Percentiles rank a stretch among this genome's conserved stretches.
Evolutionary conservation across 2,113 vertebrate genomes (phyloP).

Genomic region (Eubucco bourcierii): DNA sequence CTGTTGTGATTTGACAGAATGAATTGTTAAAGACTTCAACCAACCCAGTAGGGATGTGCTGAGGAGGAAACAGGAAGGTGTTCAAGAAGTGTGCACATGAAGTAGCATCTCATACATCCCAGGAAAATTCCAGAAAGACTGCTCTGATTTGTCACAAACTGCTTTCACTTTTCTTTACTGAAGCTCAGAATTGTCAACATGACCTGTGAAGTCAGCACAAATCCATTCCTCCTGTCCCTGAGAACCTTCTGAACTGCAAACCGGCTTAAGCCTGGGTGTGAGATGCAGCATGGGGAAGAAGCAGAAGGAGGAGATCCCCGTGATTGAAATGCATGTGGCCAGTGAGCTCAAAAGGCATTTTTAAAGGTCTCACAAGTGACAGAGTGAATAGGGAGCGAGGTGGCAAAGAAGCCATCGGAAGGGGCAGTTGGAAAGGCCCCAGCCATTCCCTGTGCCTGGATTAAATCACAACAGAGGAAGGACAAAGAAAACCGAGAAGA

Average conservation of each 20-base stretch:
- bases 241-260: neutral
- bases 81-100: neutral
- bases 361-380: conserved; percentile 29
- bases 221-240: neutral
- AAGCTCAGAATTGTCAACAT: neutral
- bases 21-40: neutral
- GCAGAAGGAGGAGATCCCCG: conserved; percentile 10
- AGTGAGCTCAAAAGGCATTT: neutral
- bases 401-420: neutral
- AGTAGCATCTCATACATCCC: neutral
- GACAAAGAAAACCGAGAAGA: conserved; percentile 29
- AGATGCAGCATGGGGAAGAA: neutral
- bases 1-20: neutral
- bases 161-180: neutral
- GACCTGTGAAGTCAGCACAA: neutral
- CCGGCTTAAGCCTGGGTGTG: neutral
- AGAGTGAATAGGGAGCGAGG: conserved; percentile 25
- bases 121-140: neutral
- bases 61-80: neutral
- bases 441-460: conserved; percentile 2
- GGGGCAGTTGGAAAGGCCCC: neutral
- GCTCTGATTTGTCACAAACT: neutral
- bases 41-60: neutral
- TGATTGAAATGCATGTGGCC: neutral
- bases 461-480: conserved; percentile 39